These are phyloP conservation scores for Trematomus bernacchii DNA, from an alignment of 2,797 vertebrate genomes.

Conservation along the genomic window DNA sequence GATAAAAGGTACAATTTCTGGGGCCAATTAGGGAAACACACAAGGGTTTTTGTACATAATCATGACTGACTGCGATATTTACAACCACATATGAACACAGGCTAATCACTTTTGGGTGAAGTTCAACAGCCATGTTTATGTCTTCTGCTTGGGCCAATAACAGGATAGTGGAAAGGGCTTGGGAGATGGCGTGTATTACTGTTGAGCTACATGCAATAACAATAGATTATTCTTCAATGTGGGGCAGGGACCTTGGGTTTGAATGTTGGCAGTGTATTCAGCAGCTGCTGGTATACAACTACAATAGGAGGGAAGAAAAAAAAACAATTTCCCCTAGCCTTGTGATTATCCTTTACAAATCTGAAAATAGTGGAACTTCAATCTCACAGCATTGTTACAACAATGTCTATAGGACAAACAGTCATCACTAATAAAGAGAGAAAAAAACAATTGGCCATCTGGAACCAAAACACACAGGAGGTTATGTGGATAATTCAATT, in stretches of 20 bases:
- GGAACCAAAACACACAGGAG: conserved; percentile 84
- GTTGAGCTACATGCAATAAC: conserved; percentile 55
- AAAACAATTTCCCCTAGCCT: conserved; percentile 69
- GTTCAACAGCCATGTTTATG: conserved; percentile 41
- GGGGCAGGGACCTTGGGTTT: conserved; percentile 70
- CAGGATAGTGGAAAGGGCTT: conserved; percentile 43
- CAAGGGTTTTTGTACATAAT: conserved; percentile 75
- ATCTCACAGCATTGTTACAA: conserved; percentile 91
- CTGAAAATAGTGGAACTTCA: conserved; percentile 90
- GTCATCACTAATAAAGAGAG: conserved; percentile 88
- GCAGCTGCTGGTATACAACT: conserved; percentile 79
- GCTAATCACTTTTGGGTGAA: conserved; percentile 40
- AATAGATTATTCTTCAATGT: conserved; percentile 66
- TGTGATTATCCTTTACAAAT: conserved; percentile 80
- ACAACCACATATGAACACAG: conserved; percentile 66
- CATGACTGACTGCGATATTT: conserved; percentile 75
- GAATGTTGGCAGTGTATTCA: conserved; percentile 84
- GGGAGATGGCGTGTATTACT: conserved; percentile 64
- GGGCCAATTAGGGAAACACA: conserved; percentile 71
- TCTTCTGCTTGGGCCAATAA: conserved; percentile 41
- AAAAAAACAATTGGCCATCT: conserved; percentile 79
- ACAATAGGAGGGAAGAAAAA: conserved; percentile 71
- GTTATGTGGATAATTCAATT: conserved; percentile 90
- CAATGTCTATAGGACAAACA: conserved; percentile 90
- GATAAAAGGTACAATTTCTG: conserved; percentile 52